These are phyloP conservation scores for Oxygymnocypris stewartii DNA, from an alignment of 2,113 vertebrate genomes.

Conservation along the genomic window DNA sequence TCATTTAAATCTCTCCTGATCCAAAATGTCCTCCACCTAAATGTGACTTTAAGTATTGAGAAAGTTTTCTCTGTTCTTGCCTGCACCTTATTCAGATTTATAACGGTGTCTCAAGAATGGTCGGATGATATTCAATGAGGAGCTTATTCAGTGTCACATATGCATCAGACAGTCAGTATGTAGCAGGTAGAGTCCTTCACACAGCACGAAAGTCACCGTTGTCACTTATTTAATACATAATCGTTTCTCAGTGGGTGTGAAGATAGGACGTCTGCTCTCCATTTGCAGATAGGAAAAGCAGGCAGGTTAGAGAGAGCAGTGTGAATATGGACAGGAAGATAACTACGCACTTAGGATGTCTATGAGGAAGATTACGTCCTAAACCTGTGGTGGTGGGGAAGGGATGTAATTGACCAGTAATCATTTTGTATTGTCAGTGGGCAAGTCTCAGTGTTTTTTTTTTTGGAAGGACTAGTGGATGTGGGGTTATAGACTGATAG, in stretches of 20 bases:
- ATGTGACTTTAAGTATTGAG: conserved; percentile 7
- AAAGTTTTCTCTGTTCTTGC: conserved; percentile 32
- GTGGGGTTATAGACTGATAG: conserved; percentile 69
- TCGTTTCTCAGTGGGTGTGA: conserved; percentile 61
- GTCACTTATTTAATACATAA: conserved; percentile 64
- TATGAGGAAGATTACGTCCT: conserved; percentile 68
- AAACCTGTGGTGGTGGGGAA: conserved; percentile 67
- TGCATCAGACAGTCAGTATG: conserved; percentile 61
- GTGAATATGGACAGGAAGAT: conserved; percentile 73
- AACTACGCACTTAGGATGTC: conserved; percentile 67
- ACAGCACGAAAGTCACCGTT: conserved; percentile 69
- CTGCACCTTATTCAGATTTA: conserved; percentile 68
- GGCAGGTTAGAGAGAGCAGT: conserved; percentile 67
- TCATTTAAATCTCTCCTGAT: background rate
- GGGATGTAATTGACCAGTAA: conserved; percentile 74
- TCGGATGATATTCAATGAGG: conserved; percentile 63
- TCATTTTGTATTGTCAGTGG: conserved; percentile 63
- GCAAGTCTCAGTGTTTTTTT: conserved; percentile 52
- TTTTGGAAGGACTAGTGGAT: conserved; percentile 60
- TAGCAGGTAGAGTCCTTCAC: conserved; percentile 60
- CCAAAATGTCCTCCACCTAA: background rate
- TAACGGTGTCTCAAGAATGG: conserved; percentile 68
- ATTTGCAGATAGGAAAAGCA: conserved; percentile 72
- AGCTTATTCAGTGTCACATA: conserved; percentile 70
- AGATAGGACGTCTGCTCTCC: conserved; percentile 71